Evolutionary conservation across 2,888 invertebrate genomes (phyloP), one percentile per base, ranked within the genome.

Genomic region (Macrophya annulata): DNA sequence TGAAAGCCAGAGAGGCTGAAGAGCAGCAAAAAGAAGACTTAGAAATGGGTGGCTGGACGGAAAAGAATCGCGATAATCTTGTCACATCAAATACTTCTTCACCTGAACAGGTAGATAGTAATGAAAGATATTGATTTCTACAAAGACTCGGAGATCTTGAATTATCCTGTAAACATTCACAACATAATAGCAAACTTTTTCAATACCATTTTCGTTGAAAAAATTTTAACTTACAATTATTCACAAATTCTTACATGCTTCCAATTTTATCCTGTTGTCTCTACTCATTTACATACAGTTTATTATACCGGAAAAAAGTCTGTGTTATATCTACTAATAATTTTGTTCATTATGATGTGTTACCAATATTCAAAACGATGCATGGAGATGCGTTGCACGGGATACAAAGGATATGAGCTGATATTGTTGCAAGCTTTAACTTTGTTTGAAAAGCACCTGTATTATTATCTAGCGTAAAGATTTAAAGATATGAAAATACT

Each of bases 1-100:
- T 96, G 82, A 94, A 96, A 89, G 96, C 95, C 86, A 96, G 96
- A 90, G 96, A 95, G 86, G 93, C 93, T 79, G 94, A 94, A 88
- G 89, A 94, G 76, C 93, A 94, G 15, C 94, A 94, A 65, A 94
- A 95, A 82, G 89, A 90, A 74, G 90, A 91, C 81, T 81, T 90
- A 59, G 92, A 92, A 85, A 91, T 91, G 90, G 90, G 90, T 17
- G 91, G 92, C 4, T 93, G 92, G 92, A 90, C 86, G 4, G 87
- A 89, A 45, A 87, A 76, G 6, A 89, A 88, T 2, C 86, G 86
- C 55, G 88, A 90, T 84, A 91, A 90, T 86, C 85, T 90, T 5
- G 89, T 90, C 10, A 43, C 85, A 8, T 85, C 55, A 3, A 77
- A 62, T 72, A 48, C 40, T 15, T 17, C 40, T 8, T 1, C 83